Conservation (phyloP, 2,888 invertebrate genomes). For the Andrena hattorfiana region DNA sequence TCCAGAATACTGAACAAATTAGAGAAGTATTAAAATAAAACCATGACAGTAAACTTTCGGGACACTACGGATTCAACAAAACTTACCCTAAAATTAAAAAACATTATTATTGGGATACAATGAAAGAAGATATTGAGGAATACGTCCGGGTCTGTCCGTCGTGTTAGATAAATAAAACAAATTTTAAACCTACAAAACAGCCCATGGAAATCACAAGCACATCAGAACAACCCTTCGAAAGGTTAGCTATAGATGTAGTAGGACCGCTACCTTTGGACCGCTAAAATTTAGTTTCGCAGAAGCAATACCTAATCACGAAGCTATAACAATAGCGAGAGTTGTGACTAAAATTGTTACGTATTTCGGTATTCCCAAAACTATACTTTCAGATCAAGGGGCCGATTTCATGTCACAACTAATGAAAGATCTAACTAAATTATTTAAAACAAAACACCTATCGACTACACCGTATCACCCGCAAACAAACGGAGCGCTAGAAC, state of each 20-base stretch:
- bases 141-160: neutral
- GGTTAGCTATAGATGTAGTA: slow-evolving; percentile 21
- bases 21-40: neutral
- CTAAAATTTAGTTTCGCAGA: slow-evolving; percentile 23
- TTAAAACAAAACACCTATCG: slow-evolving; percentile 9
- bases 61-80: slow-evolving; percentile 13
- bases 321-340: neutral
- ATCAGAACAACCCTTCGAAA: neutral
- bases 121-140: neutral
- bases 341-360: neutral
- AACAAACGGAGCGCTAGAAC: slow-evolving; percentile 20
- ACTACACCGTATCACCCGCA: too few relatives aligned
- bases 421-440: slow-evolving; percentile 4
- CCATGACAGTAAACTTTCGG: slow-evolving; percentile 4
- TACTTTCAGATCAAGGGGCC: slow-evolving; percentile 13
- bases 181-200: slow-evolving; percentile 25
- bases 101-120: neutral
- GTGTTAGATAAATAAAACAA: slow-evolving; percentile 21
- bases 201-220: slow-evolving; percentile 27
- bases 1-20: neutral
- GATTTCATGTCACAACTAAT: slow-evolving; percentile 28
- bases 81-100: slow-evolving; percentile 15
- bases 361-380: too few relatives aligned
- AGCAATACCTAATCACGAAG: slow-evolving; percentile 20
- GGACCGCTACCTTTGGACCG: slow-evolving; percentile 16